Percentiles rank a stretch among this genome's conserved stretches.
Conservation (phyloP, 2,797 vertebrate species). For the Benthosema pterotum region DNA sequence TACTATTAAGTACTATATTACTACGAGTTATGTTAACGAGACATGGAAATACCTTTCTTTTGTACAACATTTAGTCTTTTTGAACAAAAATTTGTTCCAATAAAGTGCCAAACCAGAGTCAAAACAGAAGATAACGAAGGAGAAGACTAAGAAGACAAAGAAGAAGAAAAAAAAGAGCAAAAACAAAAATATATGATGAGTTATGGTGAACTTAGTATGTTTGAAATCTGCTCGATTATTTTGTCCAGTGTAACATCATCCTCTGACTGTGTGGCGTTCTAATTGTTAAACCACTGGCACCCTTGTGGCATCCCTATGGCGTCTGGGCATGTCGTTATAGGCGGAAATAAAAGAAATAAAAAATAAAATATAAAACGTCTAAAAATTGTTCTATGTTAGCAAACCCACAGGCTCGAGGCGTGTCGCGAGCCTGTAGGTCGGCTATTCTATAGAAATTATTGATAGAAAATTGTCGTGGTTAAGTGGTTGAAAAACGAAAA, state of each 20-base stretch:
- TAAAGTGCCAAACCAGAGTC: slow-evolving; percentile 97
- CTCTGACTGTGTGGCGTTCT: slow-evolving; percentile 77
- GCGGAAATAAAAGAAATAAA: too few species aligned
- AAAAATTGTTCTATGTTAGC: too few species aligned
- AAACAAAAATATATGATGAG: slow-evolving; percentile 67
- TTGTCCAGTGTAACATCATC: slow-evolving; percentile 79
- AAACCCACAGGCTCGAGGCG: too few species aligned
- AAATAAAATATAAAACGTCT: too few species aligned
- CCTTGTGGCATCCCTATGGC: too few species aligned
- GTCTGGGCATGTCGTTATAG: too few species aligned
- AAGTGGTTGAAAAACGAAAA: too few species aligned
- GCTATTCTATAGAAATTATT: too few species aligned
- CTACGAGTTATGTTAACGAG: slow-evolving; percentile 86
- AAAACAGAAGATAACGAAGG: slow-evolving; percentile 53
- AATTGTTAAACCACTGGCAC: slow-evolving; percentile 58
- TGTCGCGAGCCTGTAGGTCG: too few species aligned
- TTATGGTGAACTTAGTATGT: slow-evolving; percentile 82
- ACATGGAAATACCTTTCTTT: slow-evolving; percentile 83
- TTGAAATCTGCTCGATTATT: slow-evolving; percentile 85
- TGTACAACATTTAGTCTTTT: slow-evolving; percentile 91
- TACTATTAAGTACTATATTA: slow-evolving; percentile 87
- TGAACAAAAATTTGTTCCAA: slow-evolving; percentile 92
- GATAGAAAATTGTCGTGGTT: too few species aligned
- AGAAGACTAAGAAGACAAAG: slow-evolving; percentile 57
- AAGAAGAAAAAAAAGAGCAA: slow-evolving; percentile 59